phyloP scores from a whole-genome alignment of 2,888 invertebrate genomes.

The Myopa tessellatipennis region DNA sequence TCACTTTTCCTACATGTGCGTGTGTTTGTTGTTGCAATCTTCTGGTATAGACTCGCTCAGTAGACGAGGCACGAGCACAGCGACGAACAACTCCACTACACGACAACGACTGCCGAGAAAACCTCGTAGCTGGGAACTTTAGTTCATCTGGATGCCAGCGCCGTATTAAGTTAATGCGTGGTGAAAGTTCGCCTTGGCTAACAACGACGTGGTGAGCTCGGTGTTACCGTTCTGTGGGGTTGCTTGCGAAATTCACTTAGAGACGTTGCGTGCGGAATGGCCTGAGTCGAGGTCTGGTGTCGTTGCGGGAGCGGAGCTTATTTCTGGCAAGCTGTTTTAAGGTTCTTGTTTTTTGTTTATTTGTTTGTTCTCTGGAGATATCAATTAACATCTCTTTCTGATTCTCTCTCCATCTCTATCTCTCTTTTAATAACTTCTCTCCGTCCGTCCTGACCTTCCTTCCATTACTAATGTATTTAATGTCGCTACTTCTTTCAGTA shows the following conservation, averaged over 20 bases:
- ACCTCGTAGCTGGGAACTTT: slow-evolving; percentile 37
- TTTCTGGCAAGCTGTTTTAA: no score
- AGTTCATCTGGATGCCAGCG: slow-evolving; percentile 17
- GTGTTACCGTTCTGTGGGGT: slow-evolving; percentile 4
- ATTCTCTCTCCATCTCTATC: no score
- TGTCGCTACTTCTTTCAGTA: no score
- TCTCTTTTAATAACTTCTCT: not conserved
- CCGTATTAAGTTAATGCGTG: slow-evolving; percentile 25
- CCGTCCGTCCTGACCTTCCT: not conserved
- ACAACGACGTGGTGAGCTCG: slow-evolving; percentile 32
- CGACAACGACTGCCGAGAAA: slow-evolving; percentile 60
- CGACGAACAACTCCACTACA: slow-evolving; percentile 63
- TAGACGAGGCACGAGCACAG: slow-evolving; percentile 48
- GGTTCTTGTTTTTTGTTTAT: no score
- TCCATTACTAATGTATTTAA: no score
- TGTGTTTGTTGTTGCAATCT: slow-evolving; percentile 24
- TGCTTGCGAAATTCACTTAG: not conserved
- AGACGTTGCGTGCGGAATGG: not conserved
- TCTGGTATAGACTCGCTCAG: slow-evolving; percentile 34
- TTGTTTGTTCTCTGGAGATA: not conserved
- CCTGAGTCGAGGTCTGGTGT: not conserved
- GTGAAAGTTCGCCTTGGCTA: slow-evolving; percentile 34
- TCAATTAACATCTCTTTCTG: not conserved
- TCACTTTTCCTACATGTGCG: not conserved
- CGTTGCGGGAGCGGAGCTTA: not conserved